Evolutionary conservation across 2,888 invertebrate genomes (phyloP).

Genomic region (Gnatocerus cornutus): DNA sequence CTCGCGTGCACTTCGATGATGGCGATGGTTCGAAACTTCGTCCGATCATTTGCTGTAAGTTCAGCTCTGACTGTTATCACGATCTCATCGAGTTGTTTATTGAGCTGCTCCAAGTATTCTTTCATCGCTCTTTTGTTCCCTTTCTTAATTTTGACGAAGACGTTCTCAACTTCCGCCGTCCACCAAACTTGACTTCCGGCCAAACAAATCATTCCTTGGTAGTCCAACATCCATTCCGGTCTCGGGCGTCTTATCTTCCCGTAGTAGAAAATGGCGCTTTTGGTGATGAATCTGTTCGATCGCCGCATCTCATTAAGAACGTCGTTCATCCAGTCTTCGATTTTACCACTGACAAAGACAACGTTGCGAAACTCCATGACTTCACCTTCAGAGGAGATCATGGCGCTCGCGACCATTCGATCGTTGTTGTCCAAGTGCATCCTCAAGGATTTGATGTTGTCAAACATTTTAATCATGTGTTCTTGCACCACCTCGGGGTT

Average conservation of each 20-base stretch:
- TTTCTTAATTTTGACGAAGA: constrained; percentile 81
- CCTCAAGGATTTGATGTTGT: constrained; percentile 86
- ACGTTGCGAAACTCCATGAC: constrained; percentile 85
- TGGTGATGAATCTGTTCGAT: constrained; percentile 88
- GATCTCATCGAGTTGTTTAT: constrained; percentile 87
- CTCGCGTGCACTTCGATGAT: constrained; percentile 95
- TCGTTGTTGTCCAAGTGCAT: constrained; percentile 80
- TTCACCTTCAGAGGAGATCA: constrained; percentile 92
- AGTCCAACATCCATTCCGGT: constrained; percentile 91
- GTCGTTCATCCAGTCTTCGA: constrained; percentile 95
- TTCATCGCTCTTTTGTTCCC: constrained; percentile 93
- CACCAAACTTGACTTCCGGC: constrained; percentile 95
- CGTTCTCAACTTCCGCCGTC: constrained; percentile 96
- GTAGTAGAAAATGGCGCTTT: constrained; percentile 91
- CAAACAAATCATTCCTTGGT: constrained; percentile 79
- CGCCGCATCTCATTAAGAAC: constrained; percentile 88
- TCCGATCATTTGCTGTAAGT: constrained; percentile 85
- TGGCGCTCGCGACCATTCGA: constrained; percentile 82
- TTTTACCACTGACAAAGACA: constrained; percentile 84
- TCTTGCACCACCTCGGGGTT: constrained; percentile 90
- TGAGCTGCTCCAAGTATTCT: constrained; percentile 86
- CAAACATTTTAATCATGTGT: constrained; percentile 97
- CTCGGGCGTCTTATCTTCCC: constrained; percentile 82
- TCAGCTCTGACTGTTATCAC: constrained; percentile 84
- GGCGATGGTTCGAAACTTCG: constrained; percentile 90